Evolutionary conservation across 1,140 invertebrate species (phyloP), one percentile per base, ranked within the genome.

Genomic region (Charaxes varanes): DNA sequence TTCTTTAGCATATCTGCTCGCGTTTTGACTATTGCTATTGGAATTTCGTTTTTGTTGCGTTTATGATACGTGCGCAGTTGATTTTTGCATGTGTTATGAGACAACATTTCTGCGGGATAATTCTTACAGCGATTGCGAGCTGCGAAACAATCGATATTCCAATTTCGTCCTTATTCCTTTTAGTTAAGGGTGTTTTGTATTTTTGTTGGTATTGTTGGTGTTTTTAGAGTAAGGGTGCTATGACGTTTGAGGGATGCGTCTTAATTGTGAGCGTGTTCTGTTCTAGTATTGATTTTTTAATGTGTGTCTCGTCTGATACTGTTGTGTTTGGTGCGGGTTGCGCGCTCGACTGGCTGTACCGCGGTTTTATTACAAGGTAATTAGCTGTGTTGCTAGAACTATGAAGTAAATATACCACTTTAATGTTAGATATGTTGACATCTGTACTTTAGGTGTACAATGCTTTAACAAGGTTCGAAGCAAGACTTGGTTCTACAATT

Each of bases 241-340:
- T 74, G 73, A 78, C 66, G 58, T 80, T 76, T 80, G 76, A 76
- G 76, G 71, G 76, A 76, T 70, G 71, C 55, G 61, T 71, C 70
- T 79, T 79, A 79, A 79, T 79, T 79, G 70, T 78, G 59, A 62
- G 63, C 58, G 59, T 58, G 62, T 63, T 67, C 56, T 66, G 59
- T 66, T 71, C 59, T 69, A 52, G 53, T 79, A 77, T 79, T 65
- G 72, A 77, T 77, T 79, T 77, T 79, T 76, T 76, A 74, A 79
- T 76, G 63, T 68, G 58, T 61, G 60, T 60, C 53, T 60, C 50
- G 38, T 38, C 45, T 52, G 40, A 55, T 34, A 34, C 33, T 49
- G 31, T 41, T 38, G 33, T 26, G 41, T 42, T 50, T 42, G 27
- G 30, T 28, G 35, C 43, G 38, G 43, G 30, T 27, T 21, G 15